Conservation (phyloP, 2,113 vertebrate genomes). For the Osmerus eperlanus region DNA sequence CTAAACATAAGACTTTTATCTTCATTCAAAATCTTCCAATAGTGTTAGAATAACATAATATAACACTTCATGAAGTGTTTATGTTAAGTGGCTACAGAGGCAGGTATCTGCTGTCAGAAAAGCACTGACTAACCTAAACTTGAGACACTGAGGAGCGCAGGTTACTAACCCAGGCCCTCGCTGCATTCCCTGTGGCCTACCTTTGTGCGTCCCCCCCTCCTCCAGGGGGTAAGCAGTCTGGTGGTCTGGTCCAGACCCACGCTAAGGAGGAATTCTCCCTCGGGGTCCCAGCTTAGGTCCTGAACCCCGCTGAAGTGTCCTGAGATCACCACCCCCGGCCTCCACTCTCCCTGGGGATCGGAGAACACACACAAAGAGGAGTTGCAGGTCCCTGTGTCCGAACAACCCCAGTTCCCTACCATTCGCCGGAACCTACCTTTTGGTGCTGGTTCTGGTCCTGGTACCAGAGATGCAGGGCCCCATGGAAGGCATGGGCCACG, state of each 20-base stretch:
- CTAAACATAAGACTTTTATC: too few species aligned
- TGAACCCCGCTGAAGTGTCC: slow-evolving; percentile 91
- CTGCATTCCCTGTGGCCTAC: slow-evolving; percentile 55
- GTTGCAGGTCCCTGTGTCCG: too few species aligned
- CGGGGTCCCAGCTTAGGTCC: slow-evolving; percentile 91
- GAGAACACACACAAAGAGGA: slow-evolving; percentile 1
- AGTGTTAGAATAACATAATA: too few species aligned
- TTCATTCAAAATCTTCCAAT: too few species aligned
- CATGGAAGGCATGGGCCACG: slow-evolving; percentile 91
- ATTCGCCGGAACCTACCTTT: too few species aligned
- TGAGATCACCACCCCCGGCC: slow-evolving; percentile 86
- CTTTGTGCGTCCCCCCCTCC: slow-evolving; percentile 68
- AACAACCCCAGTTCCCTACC: too few species aligned
- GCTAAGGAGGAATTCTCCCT: slow-evolving; percentile 91
- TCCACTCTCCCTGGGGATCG: slow-evolving; percentile 80
- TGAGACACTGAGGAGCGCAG: too few species aligned
- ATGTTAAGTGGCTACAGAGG: too few species aligned
- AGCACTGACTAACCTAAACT: too few species aligned
- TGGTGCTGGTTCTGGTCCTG: slow-evolving; percentile 49
- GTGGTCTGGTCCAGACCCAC: slow-evolving; percentile 95
- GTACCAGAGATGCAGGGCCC: slow-evolving; percentile 92
- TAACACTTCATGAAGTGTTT: too few species aligned
- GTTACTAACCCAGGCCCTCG: too few species aligned
- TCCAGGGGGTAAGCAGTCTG: slow-evolving; percentile 91
- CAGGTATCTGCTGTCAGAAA: too few species aligned